Evolutionary conservation across 2,797 vertebrate species (phyloP), one percentile per base, ranked within the genome.

Genomic region (Steatocranus sp.): DNA sequence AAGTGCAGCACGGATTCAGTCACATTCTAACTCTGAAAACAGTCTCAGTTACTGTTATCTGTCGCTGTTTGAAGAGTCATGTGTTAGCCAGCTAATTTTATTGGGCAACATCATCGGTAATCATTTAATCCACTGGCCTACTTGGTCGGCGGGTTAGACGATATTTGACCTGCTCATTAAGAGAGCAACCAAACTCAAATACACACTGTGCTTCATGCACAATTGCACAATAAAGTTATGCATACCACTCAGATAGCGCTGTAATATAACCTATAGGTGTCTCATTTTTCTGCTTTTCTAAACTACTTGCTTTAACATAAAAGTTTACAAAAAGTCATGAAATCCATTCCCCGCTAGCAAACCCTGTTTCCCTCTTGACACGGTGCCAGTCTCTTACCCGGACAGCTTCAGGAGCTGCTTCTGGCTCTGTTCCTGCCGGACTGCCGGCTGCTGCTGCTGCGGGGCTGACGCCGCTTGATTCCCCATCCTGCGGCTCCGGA

Each of bases 401-500:
- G 96, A 93, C 83, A 93, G 84, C 90, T 93, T 95, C 75, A 94
- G 66, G 27, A 83, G 66, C 75, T 90, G 89, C 76, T 87, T 30
- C 82, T 94, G 89, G 82, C 76, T 88, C 66, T 87, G 91, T 56
- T 87, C 81, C 68, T 12, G 81, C 4, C 50, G 76, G 83, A 48
- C 66, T 43, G 15, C 41, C 66, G 41, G 66, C 49, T 85, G 90
- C 27, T 54, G 51, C 27, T 81, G 90, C 78, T 91, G 91, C 76
- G 95, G 96, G 83, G 93, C 91, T 10, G 90, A 14, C 51, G 89
- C 91, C 30, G 91, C 81, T 74, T 94, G 95, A 92, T 93, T 96
- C 30, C 95, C 96, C 92, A 96, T 97, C 94, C 98, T 96, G 88
- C 97, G 97, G 80, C 87, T 97, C 81, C 98, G 96, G 89, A 97